Evolutionary conservation across 2,888 invertebrate genomes (phyloP).

Genomic region (Drosophila mercatorum): DNA sequence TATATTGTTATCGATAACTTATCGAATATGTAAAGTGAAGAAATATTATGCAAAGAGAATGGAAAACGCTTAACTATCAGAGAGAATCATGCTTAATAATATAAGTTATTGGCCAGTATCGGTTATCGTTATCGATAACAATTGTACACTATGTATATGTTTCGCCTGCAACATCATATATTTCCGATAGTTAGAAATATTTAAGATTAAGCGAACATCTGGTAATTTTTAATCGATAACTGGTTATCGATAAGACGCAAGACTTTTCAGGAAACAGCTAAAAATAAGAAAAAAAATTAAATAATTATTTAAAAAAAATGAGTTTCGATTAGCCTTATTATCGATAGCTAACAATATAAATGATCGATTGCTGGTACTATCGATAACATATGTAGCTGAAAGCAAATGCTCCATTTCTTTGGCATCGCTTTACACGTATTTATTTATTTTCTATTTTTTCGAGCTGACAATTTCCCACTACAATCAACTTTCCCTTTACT

Average conservation of each 20-base stretch:
- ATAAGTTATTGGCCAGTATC: background rate
- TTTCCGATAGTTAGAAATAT: too few species aligned
- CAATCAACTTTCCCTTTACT: slow-evolving; percentile 61
- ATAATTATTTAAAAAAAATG: background rate
- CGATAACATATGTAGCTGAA: background rate
- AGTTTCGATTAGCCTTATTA: background rate
- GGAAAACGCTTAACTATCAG: too few species aligned
- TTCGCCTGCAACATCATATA: background rate
- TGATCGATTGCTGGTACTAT: background rate
- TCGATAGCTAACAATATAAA: background rate
- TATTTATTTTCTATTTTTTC: slow-evolving; percentile 2
- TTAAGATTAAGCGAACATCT: background rate
- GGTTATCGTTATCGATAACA: background rate
- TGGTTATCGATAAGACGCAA: too few species aligned
- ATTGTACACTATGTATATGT: background rate
- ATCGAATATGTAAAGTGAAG: background rate
- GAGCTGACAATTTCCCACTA: slow-evolving; percentile 9
- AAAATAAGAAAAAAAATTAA: too few species aligned
- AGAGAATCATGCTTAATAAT: too few species aligned
- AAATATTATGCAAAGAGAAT: background rate
- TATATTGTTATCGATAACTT: background rate
- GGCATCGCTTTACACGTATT: background rate
- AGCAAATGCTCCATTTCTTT: background rate
- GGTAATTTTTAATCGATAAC: background rate
- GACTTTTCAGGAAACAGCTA: too few species aligned